Base-by-base conservation (phyloP, 2,113 vertebrate species). In the Pithys albifrons region DNA sequence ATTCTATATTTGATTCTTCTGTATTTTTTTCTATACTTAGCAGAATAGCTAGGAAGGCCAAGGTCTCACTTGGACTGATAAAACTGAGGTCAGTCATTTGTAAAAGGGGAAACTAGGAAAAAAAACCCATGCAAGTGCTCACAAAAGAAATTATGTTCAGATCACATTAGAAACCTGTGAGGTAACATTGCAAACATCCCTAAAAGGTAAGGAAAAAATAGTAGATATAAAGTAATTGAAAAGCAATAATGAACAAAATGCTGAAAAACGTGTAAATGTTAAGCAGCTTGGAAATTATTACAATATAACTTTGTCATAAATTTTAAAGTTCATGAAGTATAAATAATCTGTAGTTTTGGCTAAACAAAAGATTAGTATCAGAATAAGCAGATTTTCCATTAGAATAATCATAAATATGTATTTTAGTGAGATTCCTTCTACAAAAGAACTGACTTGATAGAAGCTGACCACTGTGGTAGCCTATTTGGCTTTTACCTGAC, bases 351-450 rank as follows among this genome's bases (percentile, higher is more conserved):
- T 64, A 27, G 6, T 83, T 84, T 54, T 67, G 39, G 16, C 25
- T 81, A 86, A 84, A 84, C 22, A 66, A 79, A 76, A 66, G 35
- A 88, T 88, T 85, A 88, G 19, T 93, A 67, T 41, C 81, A 85
- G 73, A 89, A 81, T 37, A 75, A 80, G 45, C 9, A 80, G 12
- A 58, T 94, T 95, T 93, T 91, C 75, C 76, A 96, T 78, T 91
- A 31, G 93, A 87, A 96, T 70, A 91, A 71, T 77, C 37, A 93
- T 84, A 93, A 57, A 91, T 92, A 91, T 6, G 22, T 61, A 91
- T 67, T 93, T 85, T 35, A 58, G 45, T 62, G 29, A 73, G 6
- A 91, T 86, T 91, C 76, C 43, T 81, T 52, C 59, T 43, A 39
- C 11, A 39, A 57, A 58, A 76, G 33, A 52, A 80, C 4, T 59